These are phyloP conservation scores for Chrysocyon brachyurus DNA, from an alignment of 2,797 vertebrate species.

Conservation along the genomic window DNA sequence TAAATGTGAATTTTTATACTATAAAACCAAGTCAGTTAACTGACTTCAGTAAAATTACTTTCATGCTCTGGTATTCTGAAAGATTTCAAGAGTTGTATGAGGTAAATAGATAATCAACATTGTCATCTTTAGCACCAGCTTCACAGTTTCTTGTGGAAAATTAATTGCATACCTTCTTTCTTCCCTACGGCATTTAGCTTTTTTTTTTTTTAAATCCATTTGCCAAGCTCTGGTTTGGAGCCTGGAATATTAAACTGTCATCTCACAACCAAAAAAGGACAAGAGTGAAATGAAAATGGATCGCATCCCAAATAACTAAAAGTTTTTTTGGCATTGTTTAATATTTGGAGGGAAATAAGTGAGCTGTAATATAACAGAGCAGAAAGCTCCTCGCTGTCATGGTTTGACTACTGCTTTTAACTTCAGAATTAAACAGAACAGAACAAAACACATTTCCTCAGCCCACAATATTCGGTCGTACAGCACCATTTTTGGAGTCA, in stretches of 20 bases:
- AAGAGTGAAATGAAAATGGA: conserved; percentile 82
- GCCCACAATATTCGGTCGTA: neutral
- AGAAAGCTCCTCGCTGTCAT: conserved; percentile 70
- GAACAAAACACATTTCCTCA: conserved; percentile 59
- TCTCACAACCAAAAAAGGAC: conserved; percentile 80
- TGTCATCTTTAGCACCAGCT: conserved; percentile 62
- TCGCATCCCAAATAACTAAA: conserved; percentile 81
- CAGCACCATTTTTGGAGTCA: conserved; percentile 75
- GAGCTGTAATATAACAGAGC: conserved; percentile 77
- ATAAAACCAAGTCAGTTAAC: conserved; percentile 31
- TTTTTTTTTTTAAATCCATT: conserved; percentile 52
- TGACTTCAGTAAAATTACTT: neutral
- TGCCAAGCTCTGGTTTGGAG: conserved; percentile 75
- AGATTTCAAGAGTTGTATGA: conserved; percentile 34
- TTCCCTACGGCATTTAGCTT: conserved; percentile 21
- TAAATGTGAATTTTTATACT: conserved; percentile 31
- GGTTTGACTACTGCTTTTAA: conserved; percentile 79
- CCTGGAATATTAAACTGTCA: conserved; percentile 85
- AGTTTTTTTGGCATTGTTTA: conserved; percentile 83
- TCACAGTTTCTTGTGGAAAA: conserved; percentile 73
- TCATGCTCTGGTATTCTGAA: neutral
- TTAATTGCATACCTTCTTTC: conserved; percentile 76
- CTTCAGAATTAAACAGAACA: conserved; percentile 76
- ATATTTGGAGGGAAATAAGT: conserved; percentile 80
- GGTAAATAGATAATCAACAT: conserved; percentile 47